Evolutionary conservation across 1,140 invertebrate species (phyloP), one percentile per base, ranked within the genome.

Genomic region (Dendroctonus valens): DNA sequence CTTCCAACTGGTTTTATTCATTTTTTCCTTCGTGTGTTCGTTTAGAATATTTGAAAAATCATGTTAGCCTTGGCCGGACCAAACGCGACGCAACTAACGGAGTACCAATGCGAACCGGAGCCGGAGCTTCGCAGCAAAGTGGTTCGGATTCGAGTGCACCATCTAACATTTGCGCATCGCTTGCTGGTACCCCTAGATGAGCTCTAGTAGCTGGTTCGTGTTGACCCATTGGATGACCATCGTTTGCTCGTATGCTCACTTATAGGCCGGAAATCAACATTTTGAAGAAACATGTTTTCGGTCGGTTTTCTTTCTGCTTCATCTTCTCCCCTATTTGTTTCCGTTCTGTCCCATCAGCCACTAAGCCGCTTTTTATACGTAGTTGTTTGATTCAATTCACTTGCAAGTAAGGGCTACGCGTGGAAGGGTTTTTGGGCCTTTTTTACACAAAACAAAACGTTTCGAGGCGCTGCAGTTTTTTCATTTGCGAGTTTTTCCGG

Each of bases 141-240:
- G 65, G 40, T 46, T 53, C 48, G 63, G 59, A 59, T 63, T 65
- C 65, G 42, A 65, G 61, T 68, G 66, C 38, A 38, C 40, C 40
- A 41, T 44, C 59, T 40, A 58, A 54, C 50, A 60, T 50, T 44
- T 51, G 11, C 14, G 9, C 7, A 14, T 51, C 15, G 8, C 44
- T 37, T 49, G 26, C 61, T n/a, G 12, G 49, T 51, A 14, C 48
- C 44, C 78, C 76, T 72, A 75, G 74, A 75, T 75, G 73, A 75
- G 75, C 75, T 77, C 75, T 75, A 72, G 75, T 77, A 75, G 74
- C 75, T 68, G 59, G 65, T 59, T 67, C 60, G 67, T n/a, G n/a
- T 57, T 77, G 74, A 77, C 75, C 75, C 72, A 75, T 54, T 74
- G 58, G 57, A 67, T 59, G 65, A 59, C 65, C 58, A 60, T 15